Evolutionary conservation across 1,140 invertebrate genomes (phyloP), one percentile per base, ranked within the genome.

Genomic region (Atta colombica): DNA sequence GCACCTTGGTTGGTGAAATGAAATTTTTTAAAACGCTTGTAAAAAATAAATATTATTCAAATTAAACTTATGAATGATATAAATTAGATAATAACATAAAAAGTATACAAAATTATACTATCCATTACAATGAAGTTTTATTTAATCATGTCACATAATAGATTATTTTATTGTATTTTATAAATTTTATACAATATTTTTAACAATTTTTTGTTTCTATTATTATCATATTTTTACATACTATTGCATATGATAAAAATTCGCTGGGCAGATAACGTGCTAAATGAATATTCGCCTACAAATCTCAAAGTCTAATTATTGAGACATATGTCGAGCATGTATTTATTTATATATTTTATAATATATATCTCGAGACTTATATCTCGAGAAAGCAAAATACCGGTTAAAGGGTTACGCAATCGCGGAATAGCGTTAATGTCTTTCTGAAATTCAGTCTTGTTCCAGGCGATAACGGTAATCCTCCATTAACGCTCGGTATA

Each of bases 391-490:
- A 28, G 49, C 49, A 51, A 61, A 49, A 31, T 61, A 35, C 55
- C 39, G 69, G 69, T 84, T 74, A 84, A 84, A 84, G 69, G 39
- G 25, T 84, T 63, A 61, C 18, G 16, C 35, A 39, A 58, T 39
- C 31, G 49, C 61, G 60, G 60, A 49, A 58, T 31, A 45, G 71
- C 74, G 66, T 53, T 85, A 39, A 68, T 45, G 58, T 55, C 51
- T 89, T 77, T 89, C 74, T 63, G 60, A 69, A 69, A 71, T 75
- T 53, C 49, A 25, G 8, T n/a, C 75, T 88, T 68, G 35, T 53
- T 49, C n/a, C 68, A 49, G 14, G 28, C 35, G 28, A 35, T 60
- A 61, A 49, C 35, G 49, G 31, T 28, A 10, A 49, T 72, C 18
- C 16, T 5, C 55, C 55, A n/a, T 61, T 84, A 74, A 51, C 51